A percentile compares a stretch with the other conserved stretches of the same genome.
Evolutionary conservation across 2,113 vertebrate species (phyloP).

Genomic region (Polyodon spathula): DNA sequence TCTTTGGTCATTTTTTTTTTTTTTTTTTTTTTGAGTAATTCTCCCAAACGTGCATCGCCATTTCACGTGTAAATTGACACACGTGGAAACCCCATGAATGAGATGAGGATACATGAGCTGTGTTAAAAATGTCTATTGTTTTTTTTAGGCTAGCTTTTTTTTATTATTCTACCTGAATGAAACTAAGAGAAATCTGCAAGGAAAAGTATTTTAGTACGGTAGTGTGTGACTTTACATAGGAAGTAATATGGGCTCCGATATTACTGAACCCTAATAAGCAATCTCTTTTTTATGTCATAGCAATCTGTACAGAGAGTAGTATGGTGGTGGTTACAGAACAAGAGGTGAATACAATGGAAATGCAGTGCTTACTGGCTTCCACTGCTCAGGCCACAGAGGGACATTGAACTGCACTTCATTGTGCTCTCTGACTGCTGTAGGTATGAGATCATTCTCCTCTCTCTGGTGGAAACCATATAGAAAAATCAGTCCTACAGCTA

Average conservation of each 20-base stretch:
- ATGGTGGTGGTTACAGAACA: constrained; percentile 27
- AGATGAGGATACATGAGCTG: no score
- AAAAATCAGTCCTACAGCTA: constrained; percentile 38
- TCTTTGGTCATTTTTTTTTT: no score
- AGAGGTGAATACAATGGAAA: constrained; percentile 44
- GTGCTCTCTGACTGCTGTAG: constrained; percentile 35
- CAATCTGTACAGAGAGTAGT: neutral
- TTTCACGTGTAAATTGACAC: no score
- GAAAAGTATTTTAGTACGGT: neutral
- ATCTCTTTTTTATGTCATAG: neutral
- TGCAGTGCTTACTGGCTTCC: constrained; percentile 43
- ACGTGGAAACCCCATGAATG: no score
- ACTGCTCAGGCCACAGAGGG: constrained; percentile 42
- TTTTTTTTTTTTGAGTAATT: no score
- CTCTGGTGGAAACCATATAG: constrained; percentile 33
- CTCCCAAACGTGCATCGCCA: no score
- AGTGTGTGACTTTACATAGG: neutral
- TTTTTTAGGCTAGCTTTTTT: no score
- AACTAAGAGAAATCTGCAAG: neutral
- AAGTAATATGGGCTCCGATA: neutral
- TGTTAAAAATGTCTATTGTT: no score
- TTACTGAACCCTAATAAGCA: constrained; percentile 3
- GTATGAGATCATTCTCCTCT: constrained; percentile 44
- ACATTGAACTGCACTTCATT: constrained; percentile 52
- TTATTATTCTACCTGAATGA: neutral